Evolutionary conservation across 2,113 vertebrate genomes (phyloP), one percentile per base, ranked within the genome.

Genomic region (Meleagris gallopavo): DNA sequence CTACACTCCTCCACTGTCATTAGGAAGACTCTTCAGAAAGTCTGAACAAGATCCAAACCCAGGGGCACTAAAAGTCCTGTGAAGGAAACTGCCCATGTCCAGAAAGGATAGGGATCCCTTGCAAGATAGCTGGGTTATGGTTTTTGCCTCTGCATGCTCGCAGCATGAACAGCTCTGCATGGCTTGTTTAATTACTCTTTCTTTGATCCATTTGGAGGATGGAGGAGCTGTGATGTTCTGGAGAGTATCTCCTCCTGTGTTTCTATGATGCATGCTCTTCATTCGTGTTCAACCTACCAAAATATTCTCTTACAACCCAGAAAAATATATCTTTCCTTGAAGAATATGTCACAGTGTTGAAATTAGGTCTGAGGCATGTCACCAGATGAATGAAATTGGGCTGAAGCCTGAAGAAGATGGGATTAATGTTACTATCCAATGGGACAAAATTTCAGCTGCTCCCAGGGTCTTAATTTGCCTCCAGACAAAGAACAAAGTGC

Each of bases 211-310:
- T 87, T 82, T 48, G 38, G n/a, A 40, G 3, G 6, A 3, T 62
- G 19, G 14, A 60, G 25, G 34, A n/a, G 32, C 22, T n/a, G 0
- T 3, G 60, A 75, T 46, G 48, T n/a, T 58, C 17, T 34, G 43
- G 14, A 34, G 10, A 21, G 0, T 8, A 30, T 18, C 25, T 61
- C 40, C 43, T 58, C 40, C 52, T 65, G 18, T 74, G 79, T 36
- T 9, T 29, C 36, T 48, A 57, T 9, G 4, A 2, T 41, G 4
- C 1, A 0, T 32, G n/a, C 2, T 48, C 19, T n/a, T 25, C 19
- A 22, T 4, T 85, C 62, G 36, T 84, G 22, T 18, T 78, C 36
- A 65, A 3, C 24, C 10, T 76, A 38, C 2, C 50, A 62, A 12
- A 8, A 7, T 2, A 17, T 5, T 38, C 29, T 58, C 36, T 76